Percentiles rank a stretch among this genome's conserved stretches.
Evolutionary conservation across 2,113 vertebrate genomes (phyloP).

Genomic region (Lampris megalopsis): DNA sequence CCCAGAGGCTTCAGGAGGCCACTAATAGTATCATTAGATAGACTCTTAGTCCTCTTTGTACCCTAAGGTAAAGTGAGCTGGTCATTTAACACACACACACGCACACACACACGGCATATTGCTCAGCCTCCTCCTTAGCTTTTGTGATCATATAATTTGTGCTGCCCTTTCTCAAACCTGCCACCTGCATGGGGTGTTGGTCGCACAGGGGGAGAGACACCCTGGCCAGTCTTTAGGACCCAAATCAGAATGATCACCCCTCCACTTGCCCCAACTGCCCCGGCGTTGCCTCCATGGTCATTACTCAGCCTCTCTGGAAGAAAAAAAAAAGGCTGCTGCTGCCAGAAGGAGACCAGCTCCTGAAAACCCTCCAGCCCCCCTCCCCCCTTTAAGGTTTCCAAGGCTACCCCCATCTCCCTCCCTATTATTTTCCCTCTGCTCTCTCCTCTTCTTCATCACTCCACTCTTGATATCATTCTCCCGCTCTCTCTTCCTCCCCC

Average conservation of each 20-base stretch:
- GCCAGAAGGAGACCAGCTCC: constrained; percentile 9
- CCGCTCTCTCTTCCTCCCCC: not conserved
- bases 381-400: constrained; percentile 59
- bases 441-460: not conserved
- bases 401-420: constrained; percentile 55
- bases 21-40: constrained; percentile 65
- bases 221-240: not conserved
- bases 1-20: constrained; percentile 39
- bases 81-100: constrained; percentile 41
- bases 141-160: constrained; percentile 1
- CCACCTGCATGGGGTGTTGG: not conserved
- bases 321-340: not conserved
- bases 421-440: not conserved
- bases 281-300: not conserved
- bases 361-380: constrained; percentile 33
- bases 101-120: not conserved
- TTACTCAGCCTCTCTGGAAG: not conserved
- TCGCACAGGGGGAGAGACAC: not conserved
- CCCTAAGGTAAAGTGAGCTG: constrained; percentile 24
- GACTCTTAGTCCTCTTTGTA: constrained; percentile 34
- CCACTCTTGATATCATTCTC: not conserved
- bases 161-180: constrained; percentile 15
- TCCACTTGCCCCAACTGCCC: too few relatives aligned
- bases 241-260: too few relatives aligned
- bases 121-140: constrained; percentile 10